Base-by-base conservation (phyloP, 1,140 invertebrate genomes). In the Oryctes rhinoceros region DNA sequence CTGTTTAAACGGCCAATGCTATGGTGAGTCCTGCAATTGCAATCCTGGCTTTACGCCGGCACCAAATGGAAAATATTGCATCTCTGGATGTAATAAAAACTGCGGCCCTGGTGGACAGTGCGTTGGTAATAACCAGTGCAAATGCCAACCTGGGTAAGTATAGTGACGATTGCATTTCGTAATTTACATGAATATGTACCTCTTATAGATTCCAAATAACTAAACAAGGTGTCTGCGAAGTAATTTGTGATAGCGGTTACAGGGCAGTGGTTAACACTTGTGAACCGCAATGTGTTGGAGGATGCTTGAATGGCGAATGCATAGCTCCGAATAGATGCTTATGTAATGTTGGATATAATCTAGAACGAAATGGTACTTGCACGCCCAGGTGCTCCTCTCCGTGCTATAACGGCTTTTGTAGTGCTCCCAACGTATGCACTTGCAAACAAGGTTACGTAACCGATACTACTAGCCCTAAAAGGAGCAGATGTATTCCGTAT, bases 391-490 rank as follows among this genome's bases (percentile, higher is more conserved):
- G 92, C 84, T 78, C 82, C 0, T 84, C 86, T 9, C 87, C 88
- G 10, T 92, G 91, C 82, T 79, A 85, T 0, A 91, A 92, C 83
- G 91, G 89, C n/a, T 4, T 76, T 10, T 76, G 75, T 20, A 47
- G 37, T 15, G 75, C 75, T 10, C 75, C 75, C 15, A 49, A 76
- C 6, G 18, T n/a, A 20, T 76, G 75, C 20, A 76, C 39, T 6
- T 92, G 92, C 82, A 91, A 92, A 83, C 87, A 84, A 0, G 92
- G 92, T 13, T 93, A 88, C 83, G 87, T 90, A 78, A 92, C 93
- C 82, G 53, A 59, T n/a, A n/a, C 5, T 18, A n/a, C 39, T 7
- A 39, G 39, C 7, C 39, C 74, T 4, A 82, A 82, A 15, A 81
- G 84, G 0, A 86, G 81, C 18, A 87, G 84, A 83, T 91, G 90